Evolutionary conservation across 2,888 invertebrate genomes (phyloP).

Genomic region (Hypomecis atomaria): DNA sequence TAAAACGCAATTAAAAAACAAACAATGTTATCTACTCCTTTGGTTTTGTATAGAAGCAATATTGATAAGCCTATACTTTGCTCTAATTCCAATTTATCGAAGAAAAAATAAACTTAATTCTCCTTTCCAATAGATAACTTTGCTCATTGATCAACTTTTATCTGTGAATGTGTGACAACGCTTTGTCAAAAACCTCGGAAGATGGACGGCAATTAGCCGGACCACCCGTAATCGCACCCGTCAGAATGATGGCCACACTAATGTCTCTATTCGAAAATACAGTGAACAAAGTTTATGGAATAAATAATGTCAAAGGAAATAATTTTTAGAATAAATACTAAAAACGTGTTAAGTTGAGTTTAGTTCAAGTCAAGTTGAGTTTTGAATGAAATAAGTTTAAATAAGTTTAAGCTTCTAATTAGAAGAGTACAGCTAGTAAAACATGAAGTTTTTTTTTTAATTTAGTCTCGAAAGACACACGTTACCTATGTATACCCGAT

Average conservation of each 20-base stretch:
- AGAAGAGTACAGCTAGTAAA: no score
- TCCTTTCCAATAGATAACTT: slow-evolving; percentile 21
- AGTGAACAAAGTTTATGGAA: not conserved
- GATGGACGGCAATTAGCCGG: slow-evolving; percentile 45
- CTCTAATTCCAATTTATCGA: slow-evolving; percentile 2
- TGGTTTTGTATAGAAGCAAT: not conserved
- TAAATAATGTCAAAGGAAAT: no score
- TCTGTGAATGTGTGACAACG: slow-evolving; percentile 35
- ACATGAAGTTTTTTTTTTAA: no score
- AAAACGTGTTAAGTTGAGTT: no score
- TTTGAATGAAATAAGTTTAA: no score
- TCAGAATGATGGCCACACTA: slow-evolving; percentile 43
- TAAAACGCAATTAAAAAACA: no score
- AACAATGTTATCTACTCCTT: no score
- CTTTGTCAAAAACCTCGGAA: slow-evolving; percentile 42
- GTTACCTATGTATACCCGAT: no score
- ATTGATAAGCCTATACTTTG: not conserved
- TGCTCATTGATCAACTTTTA: slow-evolving; percentile 39
- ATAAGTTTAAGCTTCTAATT: no score
- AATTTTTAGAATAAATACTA: no score
- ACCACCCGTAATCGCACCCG: slow-evolving; percentile 45
- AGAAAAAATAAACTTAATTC: slow-evolving; percentile 9
- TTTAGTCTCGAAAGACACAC: no score
- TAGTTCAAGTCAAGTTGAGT: no score
- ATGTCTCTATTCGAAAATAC: not conserved